Conservation (phyloP, 2,797 vertebrate species). For the Macropodus opercularis region DNA sequence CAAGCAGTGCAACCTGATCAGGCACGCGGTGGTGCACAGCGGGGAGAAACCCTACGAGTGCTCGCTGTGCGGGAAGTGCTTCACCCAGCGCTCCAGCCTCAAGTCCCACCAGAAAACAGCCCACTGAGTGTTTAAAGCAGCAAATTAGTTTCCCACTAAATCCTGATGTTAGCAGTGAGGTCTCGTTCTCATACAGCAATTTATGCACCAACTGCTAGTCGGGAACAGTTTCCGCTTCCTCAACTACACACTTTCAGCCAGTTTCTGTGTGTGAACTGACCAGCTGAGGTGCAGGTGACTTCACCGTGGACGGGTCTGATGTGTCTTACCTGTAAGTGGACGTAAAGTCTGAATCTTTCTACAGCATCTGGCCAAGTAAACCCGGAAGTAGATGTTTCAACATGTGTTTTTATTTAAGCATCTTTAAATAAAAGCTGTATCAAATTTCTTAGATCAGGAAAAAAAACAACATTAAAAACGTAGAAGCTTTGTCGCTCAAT, state of each 20-base stretch:
- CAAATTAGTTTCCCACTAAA: too few relatives aligned
- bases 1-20: conserved; percentile 78
- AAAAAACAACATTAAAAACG: conserved; percentile 23
- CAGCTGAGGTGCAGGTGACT: too few relatives aligned
- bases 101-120: conserved; percentile 76
- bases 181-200: too few relatives aligned
- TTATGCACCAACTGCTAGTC: too few relatives aligned
- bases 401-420: not conserved
- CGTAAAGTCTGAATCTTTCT: not conserved
- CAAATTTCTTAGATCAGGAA: not conserved
- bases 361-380: not conserved
- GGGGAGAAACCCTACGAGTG: conserved; percentile 77
- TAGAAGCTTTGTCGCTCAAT: conserved; percentile 55
- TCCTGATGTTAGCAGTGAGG: too few relatives aligned
- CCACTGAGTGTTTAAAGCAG: too few relatives aligned
- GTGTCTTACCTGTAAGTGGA: not conserved
- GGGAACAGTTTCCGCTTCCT: too few relatives aligned
- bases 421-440: not conserved
- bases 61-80: conserved; percentile 73
- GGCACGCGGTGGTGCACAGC: conserved; percentile 78
- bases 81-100: conserved; percentile 78
- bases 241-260: too few relatives aligned
- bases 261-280: too few relatives aligned
- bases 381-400: conserved; percentile 1
- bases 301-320: too few relatives aligned